A percentile compares a stretch with the other conserved stretches of the same genome.
These are phyloP conservation scores for Archilochus colubris DNA, from an alignment of 2,113 vertebrate genomes.

Conservation along the genomic window DNA sequence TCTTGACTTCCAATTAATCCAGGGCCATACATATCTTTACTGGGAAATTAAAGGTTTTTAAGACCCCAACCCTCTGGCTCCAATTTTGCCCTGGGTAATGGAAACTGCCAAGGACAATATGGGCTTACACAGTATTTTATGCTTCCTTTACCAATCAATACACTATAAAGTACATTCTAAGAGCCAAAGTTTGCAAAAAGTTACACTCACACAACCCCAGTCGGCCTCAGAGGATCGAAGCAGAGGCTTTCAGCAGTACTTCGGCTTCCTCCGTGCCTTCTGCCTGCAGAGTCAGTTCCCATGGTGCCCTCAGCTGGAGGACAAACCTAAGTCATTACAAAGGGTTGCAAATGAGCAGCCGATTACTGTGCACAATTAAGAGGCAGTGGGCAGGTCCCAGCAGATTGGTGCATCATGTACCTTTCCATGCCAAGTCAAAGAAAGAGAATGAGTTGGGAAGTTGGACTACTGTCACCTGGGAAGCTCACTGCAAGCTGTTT, in stretches of 20 bases:
- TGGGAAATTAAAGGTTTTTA: not conserved
- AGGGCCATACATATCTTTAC: not conserved
- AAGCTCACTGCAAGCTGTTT: not conserved
- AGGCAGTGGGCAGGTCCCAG: not conserved
- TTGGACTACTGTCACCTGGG: not conserved
- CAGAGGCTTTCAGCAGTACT: not conserved
- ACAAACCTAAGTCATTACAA: constrained; percentile 45
- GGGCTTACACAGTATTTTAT: not conserved
- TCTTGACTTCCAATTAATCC: not conserved
- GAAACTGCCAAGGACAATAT: not conserved
- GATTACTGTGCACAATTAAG: constrained; percentile 41
- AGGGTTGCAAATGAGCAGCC: not conserved
- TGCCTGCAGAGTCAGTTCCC: not conserved
- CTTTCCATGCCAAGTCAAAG: constrained; percentile 8
- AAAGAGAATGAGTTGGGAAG: not conserved
- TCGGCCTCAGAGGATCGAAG: not conserved
- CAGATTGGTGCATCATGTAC: not conserved
- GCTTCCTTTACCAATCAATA: not conserved
- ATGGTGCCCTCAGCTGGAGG: constrained; percentile 2
- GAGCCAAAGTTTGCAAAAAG: not conserved
- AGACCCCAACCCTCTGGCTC: not conserved
- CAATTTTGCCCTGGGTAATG: not conserved
- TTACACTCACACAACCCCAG: not conserved
- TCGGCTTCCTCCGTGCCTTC: not conserved
- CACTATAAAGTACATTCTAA: not conserved